Conservation (phyloP, 2,797 vertebrate genomes). For the Parauchenoglanis ngamensis region DNA sequence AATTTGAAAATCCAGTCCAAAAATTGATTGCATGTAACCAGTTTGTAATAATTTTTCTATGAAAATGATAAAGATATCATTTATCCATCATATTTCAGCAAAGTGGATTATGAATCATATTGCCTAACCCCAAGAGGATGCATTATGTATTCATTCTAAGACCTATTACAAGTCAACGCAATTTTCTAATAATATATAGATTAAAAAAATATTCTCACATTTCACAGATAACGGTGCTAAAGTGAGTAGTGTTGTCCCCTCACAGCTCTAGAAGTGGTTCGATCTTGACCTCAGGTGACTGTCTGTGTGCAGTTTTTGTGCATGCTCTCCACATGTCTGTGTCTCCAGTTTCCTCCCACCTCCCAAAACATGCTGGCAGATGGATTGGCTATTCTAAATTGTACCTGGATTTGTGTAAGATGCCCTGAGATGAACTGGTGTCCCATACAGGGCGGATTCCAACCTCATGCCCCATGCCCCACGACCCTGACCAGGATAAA, state of each 20-base stretch:
- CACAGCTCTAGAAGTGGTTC: background rate
- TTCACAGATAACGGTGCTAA: background rate
- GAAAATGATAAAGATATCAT: background rate
- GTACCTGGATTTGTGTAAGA: background rate
- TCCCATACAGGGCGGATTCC: background rate
- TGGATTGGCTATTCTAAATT: background rate
- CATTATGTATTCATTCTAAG: background rate
- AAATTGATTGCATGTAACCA: background rate
- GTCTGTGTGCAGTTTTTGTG: background rate
- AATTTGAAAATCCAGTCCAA: background rate
- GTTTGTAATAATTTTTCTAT: background rate
- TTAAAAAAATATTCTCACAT: background rate
- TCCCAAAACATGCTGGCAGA: background rate
- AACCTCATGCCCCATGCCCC: background rate
- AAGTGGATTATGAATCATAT: background rate
- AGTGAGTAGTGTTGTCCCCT: background rate
- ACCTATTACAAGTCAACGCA: background rate
- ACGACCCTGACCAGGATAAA: background rate
- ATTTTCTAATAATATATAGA: background rate
- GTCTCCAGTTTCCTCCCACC: slow-evolving; percentile 4
- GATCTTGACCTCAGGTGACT: background rate
- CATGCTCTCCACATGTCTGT: background rate
- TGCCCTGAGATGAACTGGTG: background rate
- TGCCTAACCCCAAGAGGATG: background rate
- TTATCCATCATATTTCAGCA: background rate